These are phyloP conservation scores for Melolontha melolontha DNA, from an alignment of 2,888 invertebrate species.

Conservation along the genomic window DNA sequence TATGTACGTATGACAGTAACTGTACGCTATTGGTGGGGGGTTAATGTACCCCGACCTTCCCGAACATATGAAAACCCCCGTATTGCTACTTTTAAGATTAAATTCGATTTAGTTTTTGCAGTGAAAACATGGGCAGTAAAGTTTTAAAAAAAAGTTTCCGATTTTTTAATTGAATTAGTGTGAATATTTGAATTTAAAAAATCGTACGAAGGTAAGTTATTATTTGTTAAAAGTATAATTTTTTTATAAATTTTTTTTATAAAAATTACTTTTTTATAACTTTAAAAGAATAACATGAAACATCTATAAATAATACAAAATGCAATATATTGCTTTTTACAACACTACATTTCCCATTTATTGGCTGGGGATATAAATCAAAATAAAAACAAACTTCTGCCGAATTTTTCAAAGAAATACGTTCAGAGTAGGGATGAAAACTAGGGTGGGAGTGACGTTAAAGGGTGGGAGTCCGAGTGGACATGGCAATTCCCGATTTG, in stretches of 20 bases:
- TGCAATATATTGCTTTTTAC: no score
- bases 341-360: not conserved
- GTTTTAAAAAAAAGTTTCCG: no score
- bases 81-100: constrained; percentile 27
- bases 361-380: not conserved
- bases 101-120: constrained; percentile 32
- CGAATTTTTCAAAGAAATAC: constrained; percentile 50
- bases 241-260: no score
- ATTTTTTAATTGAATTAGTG: no score
- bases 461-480: constrained; percentile 53
- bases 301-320: no score
- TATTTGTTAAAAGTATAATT: no score
- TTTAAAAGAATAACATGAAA: no score
- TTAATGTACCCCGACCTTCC: constrained; percentile 41
- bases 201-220: no score
- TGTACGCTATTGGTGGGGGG: constrained; percentile 27
- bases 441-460: constrained; percentile 49
- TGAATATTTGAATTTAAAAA: no score
- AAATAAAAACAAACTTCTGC: constrained; percentile 10
- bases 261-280: no score
- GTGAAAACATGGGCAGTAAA: constrained; percentile 14
- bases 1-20: no score
- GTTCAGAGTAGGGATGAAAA: constrained; percentile 46
- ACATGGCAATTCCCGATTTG: constrained; percentile 55
- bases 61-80: constrained; percentile 45